Evolutionary conservation across 2,888 invertebrate genomes (phyloP).

Genomic region (Catocala fraxini): DNA sequence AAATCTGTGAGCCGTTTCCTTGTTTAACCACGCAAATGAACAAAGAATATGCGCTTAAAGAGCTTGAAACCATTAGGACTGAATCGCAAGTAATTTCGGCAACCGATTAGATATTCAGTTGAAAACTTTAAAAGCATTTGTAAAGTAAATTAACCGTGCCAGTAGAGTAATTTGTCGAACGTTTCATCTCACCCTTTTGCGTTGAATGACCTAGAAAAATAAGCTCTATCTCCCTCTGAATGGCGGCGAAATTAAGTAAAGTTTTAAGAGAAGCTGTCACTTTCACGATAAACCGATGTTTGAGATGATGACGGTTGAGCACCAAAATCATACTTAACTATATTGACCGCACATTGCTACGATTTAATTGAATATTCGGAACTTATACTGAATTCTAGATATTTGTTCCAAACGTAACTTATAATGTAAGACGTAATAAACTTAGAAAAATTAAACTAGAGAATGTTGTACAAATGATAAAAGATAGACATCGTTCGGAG

Average conservation of each 20-base stretch:
- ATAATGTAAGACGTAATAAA: not conserved
- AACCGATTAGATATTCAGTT: slow-evolving; percentile 61
- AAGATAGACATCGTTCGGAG: slow-evolving; percentile 14
- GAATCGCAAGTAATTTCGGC: slow-evolving; percentile 48
- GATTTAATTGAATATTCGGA: not conserved
- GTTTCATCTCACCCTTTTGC: slow-evolving; percentile 66
- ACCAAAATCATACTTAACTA: slow-evolving; percentile 22
- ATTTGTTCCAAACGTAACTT: not conserved
- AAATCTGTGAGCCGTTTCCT: slow-evolving; percentile 19
- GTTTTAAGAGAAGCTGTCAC: slow-evolving; percentile 68
- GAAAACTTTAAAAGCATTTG: slow-evolving; percentile 74
- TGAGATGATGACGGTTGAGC: slow-evolving; percentile 22
- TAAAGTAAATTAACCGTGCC: slow-evolving; percentile 77
- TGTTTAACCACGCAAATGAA: slow-evolving; percentile 1
- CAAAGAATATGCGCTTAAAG: slow-evolving; percentile 13
- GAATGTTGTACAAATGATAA: slow-evolving; percentile 22
- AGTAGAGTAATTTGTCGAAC: slow-evolving; percentile 74
- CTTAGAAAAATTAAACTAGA: slow-evolving; percentile 1
- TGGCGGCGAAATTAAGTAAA: slow-evolving; percentile 64
- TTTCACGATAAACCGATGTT: slow-evolving; percentile 55
- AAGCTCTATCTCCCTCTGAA: slow-evolving; percentile 56
- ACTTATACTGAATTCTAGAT: not conserved
- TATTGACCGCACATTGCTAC: slow-evolving; percentile 10
- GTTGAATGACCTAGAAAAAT: slow-evolving; percentile 68
- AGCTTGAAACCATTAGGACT: slow-evolving; percentile 20